These are phyloP conservation scores for Puntigrus tetrazona DNA, from an alignment of 2,113 vertebrate species.

Conservation along the genomic window DNA sequence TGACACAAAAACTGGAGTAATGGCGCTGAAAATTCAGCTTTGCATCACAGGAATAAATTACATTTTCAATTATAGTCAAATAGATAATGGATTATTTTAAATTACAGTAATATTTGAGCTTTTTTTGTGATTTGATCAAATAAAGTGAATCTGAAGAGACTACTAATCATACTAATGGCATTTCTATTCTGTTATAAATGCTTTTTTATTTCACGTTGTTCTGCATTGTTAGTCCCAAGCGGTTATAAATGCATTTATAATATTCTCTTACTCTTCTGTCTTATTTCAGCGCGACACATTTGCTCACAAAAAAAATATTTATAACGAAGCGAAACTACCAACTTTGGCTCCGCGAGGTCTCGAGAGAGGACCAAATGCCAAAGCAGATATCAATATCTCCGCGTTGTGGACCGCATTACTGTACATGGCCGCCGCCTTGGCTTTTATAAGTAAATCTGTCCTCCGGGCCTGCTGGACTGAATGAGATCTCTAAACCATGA, in stretches of 20 bases:
- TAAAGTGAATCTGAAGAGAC: neutral
- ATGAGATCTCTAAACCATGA: constrained; percentile 28
- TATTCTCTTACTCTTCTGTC: neutral
- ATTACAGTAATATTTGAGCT: neutral
- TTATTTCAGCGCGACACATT: neutral
- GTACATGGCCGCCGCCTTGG: neutral
- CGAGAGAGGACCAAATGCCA: neutral
- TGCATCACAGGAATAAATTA: neutral
- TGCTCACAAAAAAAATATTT: neutral
- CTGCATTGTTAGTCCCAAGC: too few species aligned
- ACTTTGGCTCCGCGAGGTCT: neutral
- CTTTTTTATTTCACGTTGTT: neutral
- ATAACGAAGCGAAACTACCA: neutral
- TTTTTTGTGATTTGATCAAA: neutral
- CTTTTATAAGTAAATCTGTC: constrained; percentile 11
- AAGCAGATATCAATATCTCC: neutral
- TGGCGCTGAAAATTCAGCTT: neutral
- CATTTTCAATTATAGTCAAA: neutral
- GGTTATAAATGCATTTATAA: too few species aligned
- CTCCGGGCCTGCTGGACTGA: constrained; percentile 27
- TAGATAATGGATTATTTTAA: neutral
- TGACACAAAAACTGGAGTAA: too few species aligned
- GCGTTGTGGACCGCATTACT: neutral
- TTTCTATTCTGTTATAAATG: neutral
- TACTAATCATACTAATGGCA: neutral